phyloP scores from a whole-genome alignment of 2,797 vertebrate species.

The Ibycter americanus region DNA sequence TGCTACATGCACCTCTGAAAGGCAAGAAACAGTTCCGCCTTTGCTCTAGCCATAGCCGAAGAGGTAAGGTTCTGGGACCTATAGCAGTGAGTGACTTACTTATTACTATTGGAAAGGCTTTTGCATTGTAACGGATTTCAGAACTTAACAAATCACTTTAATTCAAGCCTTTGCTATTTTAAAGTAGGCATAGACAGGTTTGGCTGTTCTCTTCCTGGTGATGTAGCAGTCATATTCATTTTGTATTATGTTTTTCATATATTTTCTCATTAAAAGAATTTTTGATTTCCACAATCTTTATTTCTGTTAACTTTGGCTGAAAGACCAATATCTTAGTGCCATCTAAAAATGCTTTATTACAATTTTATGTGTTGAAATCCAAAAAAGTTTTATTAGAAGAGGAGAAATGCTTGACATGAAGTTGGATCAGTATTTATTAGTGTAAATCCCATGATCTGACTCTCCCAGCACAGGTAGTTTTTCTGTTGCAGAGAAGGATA shows the following conservation, averaged over 20 bases:
- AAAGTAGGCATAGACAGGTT: not conserved
- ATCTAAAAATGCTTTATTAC: constrained; percentile 22
- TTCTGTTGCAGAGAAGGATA: not conserved
- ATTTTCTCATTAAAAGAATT: not conserved
- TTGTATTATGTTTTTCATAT: not conserved
- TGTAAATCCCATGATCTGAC: not conserved
- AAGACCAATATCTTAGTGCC: not conserved
- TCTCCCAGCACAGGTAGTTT: not conserved
- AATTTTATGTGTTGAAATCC: not conserved
- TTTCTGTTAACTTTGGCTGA: constrained; percentile 7
- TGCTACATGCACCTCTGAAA: not conserved
- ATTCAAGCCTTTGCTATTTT: not conserved
- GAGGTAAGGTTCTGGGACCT: not conserved
- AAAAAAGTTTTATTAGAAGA: not conserved
- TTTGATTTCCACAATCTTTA: not conserved
- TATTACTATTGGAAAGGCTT: not conserved
- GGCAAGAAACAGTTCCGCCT: not conserved
- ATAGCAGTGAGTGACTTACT: not conserved
- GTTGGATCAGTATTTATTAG: constrained; percentile 1
- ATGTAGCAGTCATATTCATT: not conserved
- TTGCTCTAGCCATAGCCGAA: not conserved
- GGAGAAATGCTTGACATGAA: not conserved
- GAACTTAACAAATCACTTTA: not conserved
- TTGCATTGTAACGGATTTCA: not conserved
- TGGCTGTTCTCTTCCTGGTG: not conserved